phyloP scores from a whole-genome alignment of 2,113 vertebrate species.

The Rhinolophus ferrumequinum region DNA sequence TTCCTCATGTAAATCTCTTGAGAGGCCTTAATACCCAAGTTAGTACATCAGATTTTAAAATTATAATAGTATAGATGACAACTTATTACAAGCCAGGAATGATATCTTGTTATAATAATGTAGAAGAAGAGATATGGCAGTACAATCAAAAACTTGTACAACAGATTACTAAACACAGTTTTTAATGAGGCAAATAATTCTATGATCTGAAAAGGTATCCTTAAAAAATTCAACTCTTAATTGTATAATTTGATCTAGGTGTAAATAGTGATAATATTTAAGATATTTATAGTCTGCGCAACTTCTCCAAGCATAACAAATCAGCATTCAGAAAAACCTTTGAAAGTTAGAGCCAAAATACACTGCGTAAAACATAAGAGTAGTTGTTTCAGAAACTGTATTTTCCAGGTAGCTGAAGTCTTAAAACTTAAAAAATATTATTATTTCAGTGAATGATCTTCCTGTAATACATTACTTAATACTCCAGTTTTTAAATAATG shows the following conservation, averaged over 20 bases:
- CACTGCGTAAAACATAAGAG: not conserved
- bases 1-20: not conserved
- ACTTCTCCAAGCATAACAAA: not conserved
- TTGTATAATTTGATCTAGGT: conserved; percentile 1
- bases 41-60: conserved; percentile 44
- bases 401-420: conserved; percentile 15
- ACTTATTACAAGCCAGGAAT: not conserved
- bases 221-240: conserved; percentile 34
- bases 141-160: not conserved
- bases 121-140: not conserved
- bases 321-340: conserved; percentile 25
- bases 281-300: not conserved
- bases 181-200: conserved; percentile 36
- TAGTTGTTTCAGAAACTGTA: not conserved
- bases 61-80: not conserved
- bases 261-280: conserved; percentile 29
- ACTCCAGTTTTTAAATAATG: conserved; percentile 43
- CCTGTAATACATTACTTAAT: conserved; percentile 16
- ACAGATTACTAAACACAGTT: not conserved
- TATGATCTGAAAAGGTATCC: conserved; percentile 34
- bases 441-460: conserved; percentile 35
- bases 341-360: conserved; percentile 50
- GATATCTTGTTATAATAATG: not conserved
- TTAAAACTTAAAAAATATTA: conserved; percentile 9
- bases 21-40: not conserved